These are phyloP conservation scores for Tenthredo mesomela DNA, from an alignment of 2,888 invertebrate genomes.

Conservation along the genomic window DNA sequence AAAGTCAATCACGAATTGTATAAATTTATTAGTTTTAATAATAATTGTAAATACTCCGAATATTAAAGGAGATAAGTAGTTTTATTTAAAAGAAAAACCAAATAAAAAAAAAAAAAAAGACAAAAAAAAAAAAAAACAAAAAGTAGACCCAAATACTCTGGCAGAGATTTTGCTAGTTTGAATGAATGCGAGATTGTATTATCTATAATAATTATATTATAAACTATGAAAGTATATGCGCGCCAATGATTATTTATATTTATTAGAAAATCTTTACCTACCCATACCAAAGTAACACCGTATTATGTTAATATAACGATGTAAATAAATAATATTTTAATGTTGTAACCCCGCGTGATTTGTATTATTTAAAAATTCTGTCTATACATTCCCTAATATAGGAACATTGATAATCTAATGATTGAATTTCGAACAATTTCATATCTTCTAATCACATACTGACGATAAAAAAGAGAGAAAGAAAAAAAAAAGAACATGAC, in stretches of 20 bases:
- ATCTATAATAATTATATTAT: not conserved
- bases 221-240: not conserved
- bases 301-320: conserved; percentile 45
- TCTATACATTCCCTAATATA: not conserved
- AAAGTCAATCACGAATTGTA: not conserved
- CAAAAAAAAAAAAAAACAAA: not conserved
- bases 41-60: conserved; percentile 33
- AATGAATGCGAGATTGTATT: conserved; percentile 39
- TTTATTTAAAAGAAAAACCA: not conserved
- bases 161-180: not conserved
- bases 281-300: conserved; percentile 12
- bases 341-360: conserved; percentile 37
- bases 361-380: not conserved
- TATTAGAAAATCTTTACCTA: conserved; percentile 35
- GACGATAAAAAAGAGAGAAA: not conserved
- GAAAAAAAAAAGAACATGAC: not conserved
- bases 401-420: not conserved
- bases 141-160: not conserved
- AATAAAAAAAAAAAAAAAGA: too few species aligned
- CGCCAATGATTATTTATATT: conserved; percentile 41
- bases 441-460: not conserved
- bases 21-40: conserved; percentile 28
- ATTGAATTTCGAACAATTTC: not conserved
- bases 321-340: conserved; percentile 53
- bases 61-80: conserved; percentile 31